phyloP scores from a whole-genome alignment of 2,888 invertebrate genomes.

The Scaptodrosophila latifasciaeformis region DNA sequence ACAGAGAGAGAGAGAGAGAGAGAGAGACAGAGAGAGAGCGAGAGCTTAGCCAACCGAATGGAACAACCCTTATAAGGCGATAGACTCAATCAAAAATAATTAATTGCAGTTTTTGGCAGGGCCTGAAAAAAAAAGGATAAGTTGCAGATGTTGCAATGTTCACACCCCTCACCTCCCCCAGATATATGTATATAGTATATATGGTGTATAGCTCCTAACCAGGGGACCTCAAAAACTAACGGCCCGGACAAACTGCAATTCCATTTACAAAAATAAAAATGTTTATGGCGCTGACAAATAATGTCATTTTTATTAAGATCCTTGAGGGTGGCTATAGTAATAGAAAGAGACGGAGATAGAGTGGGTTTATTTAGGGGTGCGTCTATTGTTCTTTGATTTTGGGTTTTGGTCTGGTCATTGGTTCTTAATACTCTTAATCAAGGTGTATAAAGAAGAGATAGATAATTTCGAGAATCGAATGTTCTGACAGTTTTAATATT shows the following conservation, averaged over 20 bases:
- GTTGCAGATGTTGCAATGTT: slow-evolving; percentile 34
- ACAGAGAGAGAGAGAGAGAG: neutral
- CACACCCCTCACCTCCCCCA: slow-evolving; percentile 38
- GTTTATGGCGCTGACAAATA: slow-evolving; percentile 64
- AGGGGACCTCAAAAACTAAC: neutral
- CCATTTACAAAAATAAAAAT: slow-evolving; percentile 6
- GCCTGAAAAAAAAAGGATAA: neutral
- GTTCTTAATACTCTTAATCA: too few species aligned
- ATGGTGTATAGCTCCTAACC: neutral
- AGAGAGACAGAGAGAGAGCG: too few species aligned
- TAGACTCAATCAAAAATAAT: slow-evolving; percentile 61
- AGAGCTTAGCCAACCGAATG: too few species aligned
- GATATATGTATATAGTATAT: neutral
- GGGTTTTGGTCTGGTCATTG: too few species aligned
- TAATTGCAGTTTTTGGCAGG: slow-evolving; percentile 61
- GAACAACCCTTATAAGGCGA: slow-evolving; percentile 7
- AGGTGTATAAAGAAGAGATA: too few species aligned
- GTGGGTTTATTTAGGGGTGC: neutral
- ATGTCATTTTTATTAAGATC: slow-evolving; percentile 53
- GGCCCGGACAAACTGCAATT: neutral
- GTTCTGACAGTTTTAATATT: too few species aligned
- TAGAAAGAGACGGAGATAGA: neutral
- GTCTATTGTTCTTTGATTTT: neutral
- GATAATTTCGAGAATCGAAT: too few species aligned
- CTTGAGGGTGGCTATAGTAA: neutral